Conservation (phyloP, 1,140 invertebrate species). For the Bradysia coprophila region DNA sequence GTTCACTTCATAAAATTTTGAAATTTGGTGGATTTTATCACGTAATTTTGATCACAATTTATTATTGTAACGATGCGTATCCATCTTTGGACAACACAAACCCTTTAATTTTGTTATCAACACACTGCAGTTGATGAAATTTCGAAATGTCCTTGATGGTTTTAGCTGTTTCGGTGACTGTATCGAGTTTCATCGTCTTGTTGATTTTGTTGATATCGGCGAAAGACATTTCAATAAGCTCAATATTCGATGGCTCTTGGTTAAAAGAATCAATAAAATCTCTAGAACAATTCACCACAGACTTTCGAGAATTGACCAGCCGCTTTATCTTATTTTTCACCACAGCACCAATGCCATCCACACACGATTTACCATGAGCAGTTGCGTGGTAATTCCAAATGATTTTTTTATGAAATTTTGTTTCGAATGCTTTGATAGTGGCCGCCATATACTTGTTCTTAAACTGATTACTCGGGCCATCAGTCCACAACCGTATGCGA, state of each 20-base stretch:
- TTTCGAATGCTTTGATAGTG: background rate
- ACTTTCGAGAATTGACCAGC: background rate
- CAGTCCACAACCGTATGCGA: background rate
- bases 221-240: background rate
- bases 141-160: background rate
- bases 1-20: too few relatives aligned
- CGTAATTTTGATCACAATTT: conserved; percentile 4
- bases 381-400: background rate
- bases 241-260: background rate
- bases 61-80: background rate
- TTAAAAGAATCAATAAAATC: background rate
- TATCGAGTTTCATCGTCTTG: background rate
- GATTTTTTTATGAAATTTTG: background rate
- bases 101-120: background rate
- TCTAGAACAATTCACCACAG: background rate
- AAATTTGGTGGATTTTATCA: too few relatives aligned
- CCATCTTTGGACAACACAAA: background rate
- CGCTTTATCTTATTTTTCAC: background rate
- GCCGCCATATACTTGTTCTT: background rate
- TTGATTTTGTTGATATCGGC: background rate
- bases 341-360: background rate
- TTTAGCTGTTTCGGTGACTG: background rate
- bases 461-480: background rate
- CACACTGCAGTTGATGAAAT: background rate
- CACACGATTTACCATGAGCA: background rate